Conservation (phyloP, 2,888 invertebrate species). For the Calliopum simillimum region DNA sequence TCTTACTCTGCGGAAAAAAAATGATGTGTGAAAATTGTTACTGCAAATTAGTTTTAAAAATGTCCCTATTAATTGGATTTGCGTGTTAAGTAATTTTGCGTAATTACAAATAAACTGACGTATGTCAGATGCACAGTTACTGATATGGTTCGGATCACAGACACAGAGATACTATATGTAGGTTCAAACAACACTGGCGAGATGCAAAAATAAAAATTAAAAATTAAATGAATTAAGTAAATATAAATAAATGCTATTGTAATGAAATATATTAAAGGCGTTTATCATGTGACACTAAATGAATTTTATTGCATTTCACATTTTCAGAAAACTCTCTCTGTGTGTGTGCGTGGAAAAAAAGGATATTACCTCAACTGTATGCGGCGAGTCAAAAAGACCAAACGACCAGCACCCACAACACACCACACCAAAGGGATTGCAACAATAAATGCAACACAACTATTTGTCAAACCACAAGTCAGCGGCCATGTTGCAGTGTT, state of each 20-base stretch:
- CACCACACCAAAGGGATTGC: background rate
- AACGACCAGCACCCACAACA: background rate
- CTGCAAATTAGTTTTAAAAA: constrained; percentile 14
- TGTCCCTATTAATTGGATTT: constrained; percentile 21
- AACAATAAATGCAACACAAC: constrained; percentile 9
- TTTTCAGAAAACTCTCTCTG: background rate
- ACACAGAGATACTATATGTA: background rate
- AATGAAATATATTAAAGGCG: constrained; percentile 44
- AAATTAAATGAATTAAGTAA: background rate
- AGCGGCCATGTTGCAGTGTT: background rate
- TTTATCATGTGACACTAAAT: constrained; percentile 63
- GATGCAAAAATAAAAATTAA: constrained; percentile 33
- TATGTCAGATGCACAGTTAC: constrained; percentile 7
- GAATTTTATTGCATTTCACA: constrained; percentile 59
- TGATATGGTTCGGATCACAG: background rate
- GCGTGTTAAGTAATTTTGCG: constrained; percentile 31
- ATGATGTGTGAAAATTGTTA: constrained; percentile 16
- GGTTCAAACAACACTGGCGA: background rate
- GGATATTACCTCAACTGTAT: background rate
- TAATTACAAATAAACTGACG: constrained; percentile 16
- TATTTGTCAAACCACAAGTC: constrained; percentile 28
- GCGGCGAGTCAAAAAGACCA: background rate
- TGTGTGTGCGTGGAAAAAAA: too few species aligned
- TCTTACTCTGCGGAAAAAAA: background rate
- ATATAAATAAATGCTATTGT: constrained; percentile 19